A percentile compares a stretch with the other conserved stretches of the same genome.
phyloP scores from a whole-genome alignment of 2,888 invertebrate species.

The Adineta ricciae region DNA sequence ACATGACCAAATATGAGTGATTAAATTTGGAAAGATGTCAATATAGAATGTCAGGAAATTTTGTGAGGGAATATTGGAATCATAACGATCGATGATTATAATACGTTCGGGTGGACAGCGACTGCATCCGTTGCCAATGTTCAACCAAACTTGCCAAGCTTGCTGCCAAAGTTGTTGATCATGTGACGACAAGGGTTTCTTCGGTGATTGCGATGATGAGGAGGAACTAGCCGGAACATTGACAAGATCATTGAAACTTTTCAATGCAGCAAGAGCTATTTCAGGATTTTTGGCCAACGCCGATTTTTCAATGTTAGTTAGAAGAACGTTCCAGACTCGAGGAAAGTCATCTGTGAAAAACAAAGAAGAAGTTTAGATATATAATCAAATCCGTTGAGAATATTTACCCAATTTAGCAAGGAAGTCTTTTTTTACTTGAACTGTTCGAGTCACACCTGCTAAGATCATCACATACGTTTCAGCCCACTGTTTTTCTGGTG shows the following conservation, averaged over 20 bases:
- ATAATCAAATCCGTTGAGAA: neutral
- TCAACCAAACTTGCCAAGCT: conserved; percentile 60
- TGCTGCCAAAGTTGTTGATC: conserved; percentile 42
- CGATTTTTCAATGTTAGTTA: conserved; percentile 67
- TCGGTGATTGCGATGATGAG: conserved; percentile 32
- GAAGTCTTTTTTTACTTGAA: conserved; percentile 77
- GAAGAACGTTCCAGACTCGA: conserved; percentile 78
- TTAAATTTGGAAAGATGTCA: conserved; percentile 28
- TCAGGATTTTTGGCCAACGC: conserved; percentile 85
- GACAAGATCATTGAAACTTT: conserved; percentile 90
- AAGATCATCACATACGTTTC: conserved; percentile 72
- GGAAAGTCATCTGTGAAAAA: conserved; percentile 79
- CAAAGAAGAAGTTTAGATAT: no score
- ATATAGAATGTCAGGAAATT: conserved; percentile 32
- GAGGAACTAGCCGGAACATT: conserved; percentile 40
- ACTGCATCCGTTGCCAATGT: conserved; percentile 63
- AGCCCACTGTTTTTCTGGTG: conserved; percentile 97
- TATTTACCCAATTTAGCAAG: conserved; percentile 51
- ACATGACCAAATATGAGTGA: conserved; percentile 27
- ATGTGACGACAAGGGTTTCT: conserved; percentile 18
- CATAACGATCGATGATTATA: conserved; percentile 54
- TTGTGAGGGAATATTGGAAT: conserved; percentile 53
- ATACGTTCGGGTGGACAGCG: conserved; percentile 29
- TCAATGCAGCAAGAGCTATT: conserved; percentile 78
- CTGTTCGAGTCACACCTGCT: conserved; percentile 76